Evolutionary conservation across 2,888 invertebrate genomes (phyloP), one percentile per base, ranked within the genome.

Genomic region (Drosophila testacea): DNA sequence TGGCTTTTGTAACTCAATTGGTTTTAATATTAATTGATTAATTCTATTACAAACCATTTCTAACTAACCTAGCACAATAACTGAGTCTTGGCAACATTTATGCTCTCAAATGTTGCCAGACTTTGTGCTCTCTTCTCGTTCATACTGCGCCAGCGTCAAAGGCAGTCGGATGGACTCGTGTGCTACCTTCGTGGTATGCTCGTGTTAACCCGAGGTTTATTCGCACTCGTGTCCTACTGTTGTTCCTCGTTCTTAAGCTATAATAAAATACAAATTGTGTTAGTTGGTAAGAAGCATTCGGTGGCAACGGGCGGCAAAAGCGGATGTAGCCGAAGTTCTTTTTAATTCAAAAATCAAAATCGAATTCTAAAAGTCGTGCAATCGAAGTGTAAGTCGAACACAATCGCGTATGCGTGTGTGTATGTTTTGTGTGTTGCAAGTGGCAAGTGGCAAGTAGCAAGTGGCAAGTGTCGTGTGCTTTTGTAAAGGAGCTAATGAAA

Each of bases 211-310:
- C 67, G 50, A 61, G 4, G 34, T 5, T 5, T 0, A n/a, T 2
- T 50, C 6, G 13, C n/a, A 28, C 2, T 59, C 66, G 55, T 41
- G 36, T 73, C 34, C 34, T 41, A 39, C 7, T 6, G 9, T 42
- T 60, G 4, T 32, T 13, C 44, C 51, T 52, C 83, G 82, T 67
- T 89, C 79, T 89, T 88, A 91, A 91, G 90, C 88, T 90, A 78
- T 84, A 88, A 88, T 89, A 90, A 91, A 83, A 88, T 77, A 80
- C 80, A 86, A 90, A 90, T 82, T 77, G 69, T 77, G 83, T 84
- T 89, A 91, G 91, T 91, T 91, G 91, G 87, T 87, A 90, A 84
- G 80, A 90, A 87, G 84, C 86, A 82, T 81, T 82, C 91, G 84
- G 81, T 80, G 84, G 83, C 79, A 88, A 88, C 91, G 90, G 91